Evolutionary conservation across 2,888 invertebrate genomes (phyloP).

Genomic region (Phlogophora meticulosa): DNA sequence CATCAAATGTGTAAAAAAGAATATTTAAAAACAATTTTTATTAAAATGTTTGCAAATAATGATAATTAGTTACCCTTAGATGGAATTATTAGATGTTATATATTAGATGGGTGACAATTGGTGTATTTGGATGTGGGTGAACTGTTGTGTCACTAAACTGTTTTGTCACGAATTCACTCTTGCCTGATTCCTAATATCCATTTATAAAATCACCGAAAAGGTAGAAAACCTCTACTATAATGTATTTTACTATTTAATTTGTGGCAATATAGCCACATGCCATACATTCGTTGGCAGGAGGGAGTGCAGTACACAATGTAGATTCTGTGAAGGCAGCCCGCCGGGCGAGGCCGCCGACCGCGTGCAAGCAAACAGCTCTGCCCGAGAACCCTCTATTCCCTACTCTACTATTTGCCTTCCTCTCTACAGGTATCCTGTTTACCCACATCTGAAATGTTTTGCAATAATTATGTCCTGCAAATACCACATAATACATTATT

Average conservation of each 20-base stretch:
- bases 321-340: conserved; percentile 41
- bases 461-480: conserved; percentile 41
- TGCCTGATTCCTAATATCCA: neutral
- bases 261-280: conserved; percentile 34
- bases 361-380: conserved; percentile 71
- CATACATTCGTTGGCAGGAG: conserved; percentile 44
- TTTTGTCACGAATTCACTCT: neutral
- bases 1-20: no score
- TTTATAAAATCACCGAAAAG: conserved; percentile 12
- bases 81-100: no score
- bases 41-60: no score
- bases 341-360: conserved; percentile 65
- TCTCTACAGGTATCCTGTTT: conserved; percentile 74
- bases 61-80: no score
- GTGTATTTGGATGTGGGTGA: no score
- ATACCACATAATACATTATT: neutral
- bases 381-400: conserved; percentile 73
- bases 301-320: conserved; percentile 55
- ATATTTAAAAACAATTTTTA: no score
- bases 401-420: conserved; percentile 78
- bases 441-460: conserved; percentile 58
- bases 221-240: conserved; percentile 3
- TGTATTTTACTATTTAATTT: conserved; percentile 45
- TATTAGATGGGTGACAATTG: no score
- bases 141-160: no score